Conservation (phyloP, 1,140 invertebrate genomes). For the Magallana ariakensis region DNA sequence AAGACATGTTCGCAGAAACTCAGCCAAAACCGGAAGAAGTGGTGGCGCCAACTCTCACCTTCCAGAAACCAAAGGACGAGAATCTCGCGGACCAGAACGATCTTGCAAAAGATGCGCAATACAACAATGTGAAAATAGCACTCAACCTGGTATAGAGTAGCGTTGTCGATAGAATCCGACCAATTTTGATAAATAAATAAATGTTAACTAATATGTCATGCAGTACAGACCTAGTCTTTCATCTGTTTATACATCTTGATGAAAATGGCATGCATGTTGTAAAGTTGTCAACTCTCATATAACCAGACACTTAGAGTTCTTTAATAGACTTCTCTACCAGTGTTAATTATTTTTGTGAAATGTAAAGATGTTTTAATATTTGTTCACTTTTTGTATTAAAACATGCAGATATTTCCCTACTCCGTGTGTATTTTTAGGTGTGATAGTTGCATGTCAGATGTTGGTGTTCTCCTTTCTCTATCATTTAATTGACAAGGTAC, state of each 20-base stretch:
- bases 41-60: not conserved
- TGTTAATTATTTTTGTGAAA: too few relatives aligned
- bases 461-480: not conserved
- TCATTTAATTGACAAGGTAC: not conserved
- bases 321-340: too few relatives aligned
- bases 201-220: too few relatives aligned
- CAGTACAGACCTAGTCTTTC: conserved; percentile 20
- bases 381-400: not conserved
- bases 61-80: not conserved
- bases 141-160: not conserved
- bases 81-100: not conserved
- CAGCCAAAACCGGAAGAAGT: conserved; percentile 9
- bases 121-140: conserved; percentile 7
- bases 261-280: not conserved
- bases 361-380: not conserved
- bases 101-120: conserved; percentile 15
- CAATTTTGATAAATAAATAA: too few relatives aligned
- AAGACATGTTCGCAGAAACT: not conserved
- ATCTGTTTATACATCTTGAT: conserved; percentile 13
- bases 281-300: too few relatives aligned
- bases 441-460: not conserved
- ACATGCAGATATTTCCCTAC: not conserved
- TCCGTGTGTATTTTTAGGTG: not conserved
- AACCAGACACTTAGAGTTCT: too few relatives aligned
- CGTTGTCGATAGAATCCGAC: too few relatives aligned